Conservation (phyloP, 2,888 invertebrate species). For the Zeuzera pyrina region DNA sequence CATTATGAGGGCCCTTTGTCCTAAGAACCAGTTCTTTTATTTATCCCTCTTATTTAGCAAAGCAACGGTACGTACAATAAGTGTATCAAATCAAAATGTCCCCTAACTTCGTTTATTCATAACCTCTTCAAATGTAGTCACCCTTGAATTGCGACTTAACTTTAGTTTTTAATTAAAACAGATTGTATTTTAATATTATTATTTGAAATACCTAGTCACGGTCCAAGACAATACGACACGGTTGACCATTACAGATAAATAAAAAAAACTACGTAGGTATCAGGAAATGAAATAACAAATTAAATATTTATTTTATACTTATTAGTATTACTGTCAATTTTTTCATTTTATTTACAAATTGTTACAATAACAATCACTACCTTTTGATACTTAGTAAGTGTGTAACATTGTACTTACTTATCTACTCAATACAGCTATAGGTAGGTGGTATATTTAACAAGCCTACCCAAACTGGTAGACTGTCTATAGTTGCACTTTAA, state of each 20-base stretch:
- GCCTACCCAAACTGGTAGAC: too few species aligned
- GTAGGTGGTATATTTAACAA: too few species aligned
- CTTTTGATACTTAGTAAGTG: too few species aligned
- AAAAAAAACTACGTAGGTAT: too few species aligned
- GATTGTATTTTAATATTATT: constrained; percentile 30
- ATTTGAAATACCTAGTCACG: neutral
- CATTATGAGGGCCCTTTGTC: constrained; percentile 71
- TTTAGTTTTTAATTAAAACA: constrained; percentile 53
- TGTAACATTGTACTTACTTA: too few species aligned
- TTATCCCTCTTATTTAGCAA: constrained; percentile 44
- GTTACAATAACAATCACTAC: too few species aligned
- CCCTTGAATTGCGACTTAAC: constrained; percentile 39
- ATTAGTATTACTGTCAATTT: neutral
- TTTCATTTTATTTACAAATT: neutral
- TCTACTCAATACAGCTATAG: too few species aligned
- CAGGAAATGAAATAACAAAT: too few species aligned
- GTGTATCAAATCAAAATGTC: constrained; percentile 67
- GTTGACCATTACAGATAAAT: constrained; percentile 1
- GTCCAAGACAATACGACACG: too few species aligned
- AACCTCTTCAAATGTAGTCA: constrained; percentile 42
- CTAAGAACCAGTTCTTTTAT: constrained; percentile 67
- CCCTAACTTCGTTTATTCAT: constrained; percentile 59
- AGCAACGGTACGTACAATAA: constrained; percentile 59
- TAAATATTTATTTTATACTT: neutral
- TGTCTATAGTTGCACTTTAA: too few species aligned